Evolutionary conservation across 2,797 vertebrate species (phyloP).

Genomic region (Sebastes hubbsi): DNA sequence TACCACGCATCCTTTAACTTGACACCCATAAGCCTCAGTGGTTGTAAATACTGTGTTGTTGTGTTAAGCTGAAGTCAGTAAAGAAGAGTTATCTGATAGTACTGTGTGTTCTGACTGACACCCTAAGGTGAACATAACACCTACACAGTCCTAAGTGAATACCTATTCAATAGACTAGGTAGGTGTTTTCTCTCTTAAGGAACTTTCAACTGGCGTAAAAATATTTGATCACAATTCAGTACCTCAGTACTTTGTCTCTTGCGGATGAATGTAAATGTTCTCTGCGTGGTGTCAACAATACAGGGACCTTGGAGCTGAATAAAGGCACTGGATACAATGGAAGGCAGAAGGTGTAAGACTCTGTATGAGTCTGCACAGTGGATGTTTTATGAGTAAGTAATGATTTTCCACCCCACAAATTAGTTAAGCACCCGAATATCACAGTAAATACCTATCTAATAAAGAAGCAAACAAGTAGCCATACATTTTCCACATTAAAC

Average conservation of each 20-base stretch:
- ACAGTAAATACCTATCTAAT: neutral
- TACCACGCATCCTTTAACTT: neutral
- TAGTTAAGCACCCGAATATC: neutral
- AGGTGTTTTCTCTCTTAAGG: neutral
- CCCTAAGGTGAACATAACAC: neutral
- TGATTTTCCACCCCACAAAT: neutral
- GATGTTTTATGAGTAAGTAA: neutral
- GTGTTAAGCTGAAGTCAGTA: neutral
- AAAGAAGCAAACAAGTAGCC: neutral
- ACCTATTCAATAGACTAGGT: neutral
- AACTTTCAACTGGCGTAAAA: neutral
- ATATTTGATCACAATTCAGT: neutral
- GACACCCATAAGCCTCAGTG: neutral
- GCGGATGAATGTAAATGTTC: neutral
- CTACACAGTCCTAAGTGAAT: neutral
- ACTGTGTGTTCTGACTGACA: neutral
- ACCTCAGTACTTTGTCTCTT: neutral
- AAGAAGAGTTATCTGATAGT: neutral
- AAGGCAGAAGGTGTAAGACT: neutral
- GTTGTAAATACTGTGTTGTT: neutral
- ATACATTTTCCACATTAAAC: conserved; percentile 1
- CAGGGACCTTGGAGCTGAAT: neutral
- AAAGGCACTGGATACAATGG: neutral
- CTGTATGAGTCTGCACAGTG: neutral
- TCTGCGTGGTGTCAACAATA: neutral